Evolutionary conservation across 2,113 vertebrate genomes (phyloP).

Genomic region (Hypocryptadius cinnamomeus): DNA sequence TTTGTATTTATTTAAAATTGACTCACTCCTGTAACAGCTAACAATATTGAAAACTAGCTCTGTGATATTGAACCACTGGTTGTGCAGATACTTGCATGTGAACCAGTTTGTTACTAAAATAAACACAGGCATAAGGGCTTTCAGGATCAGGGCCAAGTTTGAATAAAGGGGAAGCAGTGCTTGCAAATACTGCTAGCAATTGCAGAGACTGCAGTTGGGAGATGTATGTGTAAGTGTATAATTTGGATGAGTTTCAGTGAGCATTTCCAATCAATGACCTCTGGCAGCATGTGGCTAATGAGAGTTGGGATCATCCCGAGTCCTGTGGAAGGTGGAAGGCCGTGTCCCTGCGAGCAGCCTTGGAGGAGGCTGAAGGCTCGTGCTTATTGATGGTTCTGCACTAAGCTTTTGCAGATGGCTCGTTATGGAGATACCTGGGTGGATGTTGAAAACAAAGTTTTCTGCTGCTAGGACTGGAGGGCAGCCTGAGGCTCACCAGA

Average conservation of each 20-base stretch:
- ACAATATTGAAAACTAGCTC: not conserved
- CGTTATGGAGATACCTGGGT: not conserved
- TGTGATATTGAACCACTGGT: not conserved
- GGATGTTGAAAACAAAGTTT: not conserved
- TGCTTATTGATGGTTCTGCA: not conserved
- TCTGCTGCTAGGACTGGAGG: not conserved
- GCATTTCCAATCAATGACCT: not conserved
- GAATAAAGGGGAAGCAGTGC: not conserved
- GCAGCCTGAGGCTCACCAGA: not conserved
- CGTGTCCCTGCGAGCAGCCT: constrained; percentile 12
- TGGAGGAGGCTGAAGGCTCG: not conserved
- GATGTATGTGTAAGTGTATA: not conserved
- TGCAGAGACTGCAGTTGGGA: not conserved
- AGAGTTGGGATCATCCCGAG: not conserved
- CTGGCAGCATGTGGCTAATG: not conserved
- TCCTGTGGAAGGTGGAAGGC: not conserved
- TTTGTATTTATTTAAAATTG: not conserved
- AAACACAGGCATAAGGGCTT: constrained; percentile 5
- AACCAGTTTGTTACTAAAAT: constrained; percentile 40
- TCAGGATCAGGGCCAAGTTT: constrained; percentile 23
- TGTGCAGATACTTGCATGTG: constrained; percentile 14
- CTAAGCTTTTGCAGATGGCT: not conserved
- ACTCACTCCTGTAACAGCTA: not conserved
- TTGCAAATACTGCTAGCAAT: not conserved
- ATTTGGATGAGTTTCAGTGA: not conserved